phyloP scores from a whole-genome alignment of 2,113 vertebrate genomes.

The Alces alces region DNA sequence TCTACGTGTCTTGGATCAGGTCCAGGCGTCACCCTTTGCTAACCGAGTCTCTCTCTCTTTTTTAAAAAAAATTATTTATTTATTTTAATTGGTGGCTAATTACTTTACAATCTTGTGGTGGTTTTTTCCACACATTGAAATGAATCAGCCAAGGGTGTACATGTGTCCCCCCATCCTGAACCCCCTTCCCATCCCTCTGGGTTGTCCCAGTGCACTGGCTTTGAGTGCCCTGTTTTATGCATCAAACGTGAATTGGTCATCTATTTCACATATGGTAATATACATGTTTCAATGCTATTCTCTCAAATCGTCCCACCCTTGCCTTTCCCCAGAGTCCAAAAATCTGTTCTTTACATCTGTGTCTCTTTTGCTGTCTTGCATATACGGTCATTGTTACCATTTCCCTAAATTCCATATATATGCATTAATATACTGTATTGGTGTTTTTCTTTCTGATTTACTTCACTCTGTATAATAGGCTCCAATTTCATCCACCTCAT shows the following conservation, averaged over 20 bases:
- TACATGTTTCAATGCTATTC: background rate
- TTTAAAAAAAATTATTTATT: background rate
- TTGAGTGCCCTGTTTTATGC: background rate
- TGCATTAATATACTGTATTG: background rate
- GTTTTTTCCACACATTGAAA: background rate
- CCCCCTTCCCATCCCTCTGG: background rate
- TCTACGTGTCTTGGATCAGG: background rate
- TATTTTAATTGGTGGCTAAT: background rate
- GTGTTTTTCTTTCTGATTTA: background rate
- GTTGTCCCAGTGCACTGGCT: background rate
- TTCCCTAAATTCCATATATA: background rate
- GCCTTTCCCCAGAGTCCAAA: background rate
- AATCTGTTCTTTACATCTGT: background rate
- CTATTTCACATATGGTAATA: background rate
- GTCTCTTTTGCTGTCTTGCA: background rate
- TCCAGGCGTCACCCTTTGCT: background rate
- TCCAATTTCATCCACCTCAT: background rate
- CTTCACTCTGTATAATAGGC: background rate
- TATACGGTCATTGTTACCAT: background rate
- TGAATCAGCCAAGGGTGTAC: background rate
- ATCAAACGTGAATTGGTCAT: background rate
- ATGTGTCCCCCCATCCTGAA: background rate
- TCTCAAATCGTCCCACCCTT: background rate
- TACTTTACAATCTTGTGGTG: background rate
- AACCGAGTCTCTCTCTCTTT: background rate